These are phyloP conservation scores for Syritta pipiens DNA, from an alignment of 2,888 invertebrate genomes.

Conservation along the genomic window DNA sequence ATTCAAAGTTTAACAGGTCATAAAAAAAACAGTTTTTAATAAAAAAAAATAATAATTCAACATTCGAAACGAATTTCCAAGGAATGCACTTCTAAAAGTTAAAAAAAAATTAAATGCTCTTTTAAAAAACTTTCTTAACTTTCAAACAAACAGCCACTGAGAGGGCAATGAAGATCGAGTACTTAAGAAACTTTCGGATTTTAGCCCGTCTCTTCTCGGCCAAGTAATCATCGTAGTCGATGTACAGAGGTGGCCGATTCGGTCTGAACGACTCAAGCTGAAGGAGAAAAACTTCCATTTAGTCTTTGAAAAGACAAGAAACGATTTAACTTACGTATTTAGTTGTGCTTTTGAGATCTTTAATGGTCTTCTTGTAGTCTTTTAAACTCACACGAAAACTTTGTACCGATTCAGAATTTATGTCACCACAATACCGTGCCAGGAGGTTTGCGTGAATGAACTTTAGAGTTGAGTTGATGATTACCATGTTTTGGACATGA, in stretches of 20 bases:
- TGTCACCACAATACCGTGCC: constrained; percentile 71
- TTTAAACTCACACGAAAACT: constrained; percentile 71
- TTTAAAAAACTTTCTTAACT: constrained; percentile 73
- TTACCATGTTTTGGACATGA: constrained; percentile 77
- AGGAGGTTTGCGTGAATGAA: constrained; percentile 73
- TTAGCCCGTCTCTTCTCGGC: constrained; percentile 74
- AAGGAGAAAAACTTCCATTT: not conserved
- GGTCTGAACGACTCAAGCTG: constrained; percentile 77
- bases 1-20: too few species aligned
- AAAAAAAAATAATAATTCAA: too few species aligned
- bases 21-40: too few species aligned
- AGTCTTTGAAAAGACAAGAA: not conserved
- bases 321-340: constrained; percentile 74
- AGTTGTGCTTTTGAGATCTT: constrained; percentile 73
- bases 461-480: constrained; percentile 74
- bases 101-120: not conserved
- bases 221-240: constrained; percentile 75
- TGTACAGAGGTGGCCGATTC: constrained; percentile 74
- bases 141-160: constrained; percentile 76
- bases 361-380: constrained; percentile 73
- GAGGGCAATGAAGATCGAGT: constrained; percentile 75
- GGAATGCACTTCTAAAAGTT: constrained; percentile 18
- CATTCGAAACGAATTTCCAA: constrained; percentile 14
- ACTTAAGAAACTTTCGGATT: constrained; percentile 74
- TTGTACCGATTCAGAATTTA: constrained; percentile 69